Evolutionary conservation across 2,113 vertebrate genomes (phyloP), one percentile per base, ranked within the genome.

Genomic region (Sclerurus mexicanus): DNA sequence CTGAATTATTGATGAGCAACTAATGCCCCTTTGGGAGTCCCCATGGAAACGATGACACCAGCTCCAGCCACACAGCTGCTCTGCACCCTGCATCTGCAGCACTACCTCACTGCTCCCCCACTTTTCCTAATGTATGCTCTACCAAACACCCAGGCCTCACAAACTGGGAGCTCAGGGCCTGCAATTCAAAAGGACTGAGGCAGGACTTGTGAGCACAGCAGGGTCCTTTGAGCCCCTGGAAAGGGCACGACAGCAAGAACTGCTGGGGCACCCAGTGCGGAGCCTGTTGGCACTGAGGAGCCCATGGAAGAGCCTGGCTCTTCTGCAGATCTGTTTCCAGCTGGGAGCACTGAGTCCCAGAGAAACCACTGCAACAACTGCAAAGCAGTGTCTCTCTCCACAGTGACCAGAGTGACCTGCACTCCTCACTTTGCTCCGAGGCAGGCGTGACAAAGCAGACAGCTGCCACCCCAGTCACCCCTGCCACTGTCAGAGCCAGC

Each of bases 1-100:
- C 50, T 95, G 68, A 95, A 96, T 96, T 91, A 94, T 6, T 84
- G 78, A 91, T 63, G 58, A 86, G 53, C 27, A 90, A 46, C 1
- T 3, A 88, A 73, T 56, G 35, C 6, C 60, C 73, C 73, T 73
- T 35, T 30, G 68, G 77, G 87, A 63, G 83, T 62, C n/a, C 64
- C 60, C 87, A 53, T 1, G 35, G 63, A 79, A 79, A 49, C 1
- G 1, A 18, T 6, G 50, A 82, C 6, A 47, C 2, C 0, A 1
- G 78, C 74, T 63, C 71, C 33, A 62, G 50, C 10, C 30, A 39
- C 56, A n/a, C 83, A 67, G 63, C 78, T 89, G 89, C 58, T 72
- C 64, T 14, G 14, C 63, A n/a, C 77, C 11, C 23, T 19, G 55
- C 63, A 56, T 23, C 83, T 68, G 71, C 68, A 40, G 63, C 87